Conservation (phyloP, 2,113 vertebrate genomes). For the Chlamydotis undulata region DNA sequence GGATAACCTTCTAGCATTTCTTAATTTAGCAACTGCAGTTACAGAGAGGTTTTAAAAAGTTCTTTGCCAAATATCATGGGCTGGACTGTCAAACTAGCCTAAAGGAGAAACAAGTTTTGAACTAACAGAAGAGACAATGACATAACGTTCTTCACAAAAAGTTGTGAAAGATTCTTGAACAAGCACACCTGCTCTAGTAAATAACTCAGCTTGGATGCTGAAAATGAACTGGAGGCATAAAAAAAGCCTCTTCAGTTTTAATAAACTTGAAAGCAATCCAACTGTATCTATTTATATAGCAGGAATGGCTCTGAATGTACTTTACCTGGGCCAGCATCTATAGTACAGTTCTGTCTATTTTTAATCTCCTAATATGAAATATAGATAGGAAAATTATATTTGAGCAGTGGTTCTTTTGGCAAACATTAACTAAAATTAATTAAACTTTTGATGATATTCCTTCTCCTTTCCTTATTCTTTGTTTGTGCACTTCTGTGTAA, state of each 20-base stretch:
- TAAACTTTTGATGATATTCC: conserved; percentile 59
- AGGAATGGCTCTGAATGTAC: conserved; percentile 31
- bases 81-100: not conserved
- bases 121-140: not conserved
- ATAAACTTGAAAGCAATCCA: conserved; percentile 42
- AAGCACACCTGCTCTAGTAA: conserved; percentile 14
- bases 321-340: conserved; percentile 9
- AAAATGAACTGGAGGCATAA: conserved; percentile 20
- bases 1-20: not conserved
- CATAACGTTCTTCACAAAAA: not conserved
- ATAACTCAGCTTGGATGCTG: conserved; percentile 17
- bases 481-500: conserved; percentile 59
- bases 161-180: conserved; percentile 10
- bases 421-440: conserved; percentile 69
- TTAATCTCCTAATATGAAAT: conserved; percentile 61
- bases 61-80: not conserved
- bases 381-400: conserved; percentile 64
- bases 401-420: conserved; percentile 47
- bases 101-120: not conserved
- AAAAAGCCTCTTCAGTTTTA: conserved; percentile 22
- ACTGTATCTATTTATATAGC: conserved; percentile 59
- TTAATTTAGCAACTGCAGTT: conserved; percentile 2
- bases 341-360: conserved; percentile 19
- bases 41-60: not conserved
- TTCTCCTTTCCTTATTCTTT: conserved; percentile 51